Conservation (phyloP, 2,113 vertebrate species). For the Perca schrenkii region DNA sequence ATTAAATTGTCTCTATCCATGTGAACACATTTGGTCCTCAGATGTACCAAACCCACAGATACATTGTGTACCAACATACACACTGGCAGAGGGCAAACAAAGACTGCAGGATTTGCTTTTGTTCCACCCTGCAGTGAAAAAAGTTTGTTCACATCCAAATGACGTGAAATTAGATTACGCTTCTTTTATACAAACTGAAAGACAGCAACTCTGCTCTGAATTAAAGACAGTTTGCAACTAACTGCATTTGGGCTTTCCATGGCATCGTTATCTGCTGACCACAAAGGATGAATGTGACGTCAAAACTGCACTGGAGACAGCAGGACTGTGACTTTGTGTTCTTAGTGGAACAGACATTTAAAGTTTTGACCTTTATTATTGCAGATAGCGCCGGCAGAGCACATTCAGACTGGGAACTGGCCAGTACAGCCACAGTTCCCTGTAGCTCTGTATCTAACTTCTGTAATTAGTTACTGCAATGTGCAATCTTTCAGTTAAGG, state of each 20-base stretch:
- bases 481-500: neutral
- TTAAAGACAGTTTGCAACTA: constrained; percentile 45
- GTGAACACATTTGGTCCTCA: constrained; percentile 3
- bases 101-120: constrained; percentile 23
- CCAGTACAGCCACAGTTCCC: neutral
- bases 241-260: constrained; percentile 44
- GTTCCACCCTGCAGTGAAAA: constrained; percentile 57
- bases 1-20: neutral
- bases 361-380: neutral
- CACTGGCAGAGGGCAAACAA: constrained; percentile 15
- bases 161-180: constrained; percentile 59
- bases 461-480: neutral
- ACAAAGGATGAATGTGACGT: constrained; percentile 27
- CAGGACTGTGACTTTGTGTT: constrained; percentile 2
- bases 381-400: neutral
- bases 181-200: constrained; percentile 45
- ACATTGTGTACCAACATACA: constrained; percentile 6
- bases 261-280: constrained; percentile 48
- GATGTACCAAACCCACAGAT: neutral
- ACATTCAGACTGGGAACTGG: neutral
- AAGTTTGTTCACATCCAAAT: constrained; percentile 55
- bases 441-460: neutral
- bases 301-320: constrained; percentile 10
- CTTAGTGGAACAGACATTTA: neutral
- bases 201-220: constrained; percentile 59